Conservation (phyloP, 2,797 vertebrate genomes). For the Scomberomorus guttatus region DNA sequence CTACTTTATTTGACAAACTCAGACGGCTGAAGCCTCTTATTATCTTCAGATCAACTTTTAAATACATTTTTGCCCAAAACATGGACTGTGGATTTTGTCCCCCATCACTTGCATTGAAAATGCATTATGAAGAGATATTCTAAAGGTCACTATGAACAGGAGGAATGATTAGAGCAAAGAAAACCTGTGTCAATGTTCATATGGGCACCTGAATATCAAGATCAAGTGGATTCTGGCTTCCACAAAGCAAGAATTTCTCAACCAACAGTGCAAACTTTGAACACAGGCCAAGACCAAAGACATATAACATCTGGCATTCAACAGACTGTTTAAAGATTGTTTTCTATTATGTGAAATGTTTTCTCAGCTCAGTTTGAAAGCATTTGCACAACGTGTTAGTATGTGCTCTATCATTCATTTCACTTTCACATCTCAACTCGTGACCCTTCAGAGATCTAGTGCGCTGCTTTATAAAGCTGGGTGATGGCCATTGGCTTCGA, state of each 20-base stretch:
- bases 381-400: not conserved
- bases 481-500: not conserved
- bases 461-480: fast-evolving
- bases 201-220: not conserved
- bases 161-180: too few species aligned
- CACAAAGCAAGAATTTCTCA: not conserved
- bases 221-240: not conserved
- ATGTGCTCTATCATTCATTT: not conserved
- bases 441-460: slow-evolving; percentile 23
- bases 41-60: too few species aligned
- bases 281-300: not conserved
- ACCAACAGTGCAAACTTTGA: not conserved
- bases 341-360: not conserved
- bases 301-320: not conserved
- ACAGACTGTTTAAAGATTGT: not conserved
- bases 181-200: too few species aligned
- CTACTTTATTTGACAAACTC: too few species aligned
- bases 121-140: too few species aligned
- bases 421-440: slow-evolving; percentile 27
- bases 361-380: slow-evolving; percentile 1
- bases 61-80: too few species aligned
- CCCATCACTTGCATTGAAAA: too few species aligned
- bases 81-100: too few species aligned
- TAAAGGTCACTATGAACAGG: too few species aligned
- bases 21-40: too few species aligned